A percentile compares a stretch with the other conserved stretches of the same genome.
Evolutionary conservation across 2,888 invertebrate genomes (phyloP).

Genomic region (Mythimna albipuncta): DNA sequence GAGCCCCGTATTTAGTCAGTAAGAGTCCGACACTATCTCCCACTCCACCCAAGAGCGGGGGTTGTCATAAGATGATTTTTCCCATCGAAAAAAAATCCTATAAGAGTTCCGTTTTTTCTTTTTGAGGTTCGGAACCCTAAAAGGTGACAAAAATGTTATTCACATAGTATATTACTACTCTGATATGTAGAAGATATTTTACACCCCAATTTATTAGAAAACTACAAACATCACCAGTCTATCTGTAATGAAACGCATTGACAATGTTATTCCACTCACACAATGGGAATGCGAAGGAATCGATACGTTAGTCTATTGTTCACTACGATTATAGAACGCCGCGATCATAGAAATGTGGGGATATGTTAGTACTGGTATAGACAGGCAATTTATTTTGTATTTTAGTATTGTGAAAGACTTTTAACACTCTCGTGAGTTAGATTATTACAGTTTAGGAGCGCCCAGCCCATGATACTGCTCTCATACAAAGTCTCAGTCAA

Average conservation of each 20-base stretch:
- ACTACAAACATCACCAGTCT: conserved; percentile 12
- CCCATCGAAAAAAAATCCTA: too few relatives aligned
- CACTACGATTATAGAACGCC: conserved; percentile 31
- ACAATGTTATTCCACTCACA: conserved; percentile 31
- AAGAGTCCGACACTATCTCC: too few relatives aligned
- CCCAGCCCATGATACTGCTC: too few relatives aligned
- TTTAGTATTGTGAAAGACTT: background rate
- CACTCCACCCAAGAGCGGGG: too few relatives aligned
- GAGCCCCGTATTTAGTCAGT: too few relatives aligned
- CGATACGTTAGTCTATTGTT: conserved; percentile 38
- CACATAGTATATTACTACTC: background rate
- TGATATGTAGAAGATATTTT: background rate
- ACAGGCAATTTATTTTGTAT: conserved; percentile 2
- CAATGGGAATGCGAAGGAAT: conserved; percentile 34
- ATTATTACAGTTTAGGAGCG: too few relatives aligned
- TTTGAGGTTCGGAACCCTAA: too few relatives aligned
- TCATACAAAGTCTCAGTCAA: too few relatives aligned
- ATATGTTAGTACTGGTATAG: background rate
- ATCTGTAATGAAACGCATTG: conserved; percentile 25
- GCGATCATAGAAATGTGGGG: conserved; percentile 6
- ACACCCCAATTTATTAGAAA: conserved; percentile 10
- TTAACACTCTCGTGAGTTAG: too few relatives aligned
- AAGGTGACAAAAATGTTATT: too few relatives aligned
- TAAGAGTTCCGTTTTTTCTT: too few relatives aligned
- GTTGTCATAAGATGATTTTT: too few relatives aligned